Evolutionary conservation across 1,140 invertebrate genomes (phyloP), one percentile per base, ranked within the genome.

Genomic region (Leptinotarsa texana): DNA sequence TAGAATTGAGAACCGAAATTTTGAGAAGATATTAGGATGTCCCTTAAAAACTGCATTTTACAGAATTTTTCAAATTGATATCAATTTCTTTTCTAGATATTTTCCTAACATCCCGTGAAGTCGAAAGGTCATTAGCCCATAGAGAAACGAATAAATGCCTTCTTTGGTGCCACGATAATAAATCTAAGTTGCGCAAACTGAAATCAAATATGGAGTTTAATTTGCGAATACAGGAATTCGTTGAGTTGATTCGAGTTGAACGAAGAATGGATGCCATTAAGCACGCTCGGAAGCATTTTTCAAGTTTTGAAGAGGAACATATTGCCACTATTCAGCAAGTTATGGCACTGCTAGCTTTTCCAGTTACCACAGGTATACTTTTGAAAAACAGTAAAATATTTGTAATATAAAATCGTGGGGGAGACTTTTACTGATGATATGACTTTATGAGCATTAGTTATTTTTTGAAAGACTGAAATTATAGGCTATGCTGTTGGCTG

Each of bases 161-260:
- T n/a, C 89, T 92, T 68, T 99, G 98, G 98, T 98, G 97, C 84
- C 93, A 96, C 82, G 98, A 99, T 82, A 99, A 99, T 87, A 94
- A 96, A 84, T 98, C 96, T 4, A 99, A 98, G 84, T 88, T 99
- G 65, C 89, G 96, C 63, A 98, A 98, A 87, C 89, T 98, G 70
- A 95, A 95, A 81, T 95, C 93, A 22, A 94, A 90, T 33, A 93
- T 96, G 89, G 94, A 95, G 85, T 98, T 98, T 83, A 96, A 97
- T 85, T 89, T 99, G 72, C 90, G 96, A 27, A 92, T 98, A 13
- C 87, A 92, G 86, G 97, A 99, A 85, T 98, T 98, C 84, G 93
- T 99, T 67, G 98, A 99, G 87, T 85, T 98, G 21, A 92, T 99
- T n/a, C 90, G 95, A 18, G 77, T 87, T 17, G 95, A 97, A 84